Evolutionary conservation across 2,888 invertebrate species (phyloP).

Genomic region (Aphodius sticticus): DNA sequence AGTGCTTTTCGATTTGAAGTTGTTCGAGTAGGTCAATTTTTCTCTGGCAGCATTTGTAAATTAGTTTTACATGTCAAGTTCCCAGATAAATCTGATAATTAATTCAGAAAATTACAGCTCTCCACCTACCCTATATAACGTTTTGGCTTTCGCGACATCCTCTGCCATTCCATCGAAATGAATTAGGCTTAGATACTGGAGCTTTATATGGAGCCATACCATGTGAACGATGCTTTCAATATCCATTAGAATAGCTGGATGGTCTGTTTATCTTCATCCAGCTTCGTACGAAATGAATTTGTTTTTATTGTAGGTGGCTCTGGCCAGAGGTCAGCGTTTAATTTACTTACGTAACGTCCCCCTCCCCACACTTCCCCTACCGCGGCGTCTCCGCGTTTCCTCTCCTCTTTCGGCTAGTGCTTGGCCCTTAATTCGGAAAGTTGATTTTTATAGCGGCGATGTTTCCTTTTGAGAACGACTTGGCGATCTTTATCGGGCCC

Average conservation of each 20-base stretch:
- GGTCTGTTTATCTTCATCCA: constrained; percentile 20
- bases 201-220: background rate
- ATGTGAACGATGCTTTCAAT: constrained; percentile 18
- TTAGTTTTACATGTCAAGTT: too few relatives aligned
- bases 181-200: background rate
- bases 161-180: background rate
- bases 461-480: constrained; percentile 37
- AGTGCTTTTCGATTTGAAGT: too few relatives aligned
- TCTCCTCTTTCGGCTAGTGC: background rate
- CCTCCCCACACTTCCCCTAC: constrained; percentile 18
- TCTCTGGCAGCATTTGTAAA: too few relatives aligned
- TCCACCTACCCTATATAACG: too few relatives aligned
- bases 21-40: too few relatives aligned
- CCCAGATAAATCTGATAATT: background rate
- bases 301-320: constrained; percentile 14
- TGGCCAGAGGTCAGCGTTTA: constrained; percentile 35
- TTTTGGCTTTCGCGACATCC: background rate
- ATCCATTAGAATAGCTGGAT: constrained; percentile 23
- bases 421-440: constrained; percentile 33
- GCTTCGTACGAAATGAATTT: background rate
- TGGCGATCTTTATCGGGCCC: constrained; percentile 34
- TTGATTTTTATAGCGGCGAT: constrained; percentile 38
- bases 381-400: constrained; percentile 22
- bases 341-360: constrained; percentile 35
- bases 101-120: too few relatives aligned